Base-by-base conservation (phyloP, 2,888 invertebrate genomes). In the Lithophane ornitopus region DNA sequence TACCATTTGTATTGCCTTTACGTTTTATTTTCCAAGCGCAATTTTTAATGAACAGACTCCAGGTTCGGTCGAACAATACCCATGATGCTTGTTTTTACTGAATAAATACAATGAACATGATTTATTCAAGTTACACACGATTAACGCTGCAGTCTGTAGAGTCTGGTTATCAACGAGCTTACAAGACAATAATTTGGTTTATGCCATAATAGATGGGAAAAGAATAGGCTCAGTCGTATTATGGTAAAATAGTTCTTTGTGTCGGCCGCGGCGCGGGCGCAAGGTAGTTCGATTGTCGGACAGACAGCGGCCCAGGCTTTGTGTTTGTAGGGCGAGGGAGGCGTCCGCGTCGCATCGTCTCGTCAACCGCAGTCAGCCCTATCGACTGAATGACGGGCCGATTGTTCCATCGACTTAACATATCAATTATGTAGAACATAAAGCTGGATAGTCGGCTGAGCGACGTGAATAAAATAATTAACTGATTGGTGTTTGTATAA, bases 391-490 rank as follows among this genome's bases (percentile, higher is more conserved):
- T 89, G 95, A 93, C 95, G 93, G 92, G 79, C 84, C 93, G 94
- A 96, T 96, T 96, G 96, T 96, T 96, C 94, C 92, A 91, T 90
- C 91, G 94, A 94, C 96, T 95, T 96, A 95, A 95, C 95, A 94
- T 95, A 96, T 96, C 96, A 95, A 96, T 96, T 95, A 96, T 95
- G 95, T 95, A 93, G 93, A 94, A 96, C 94, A 95, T 94, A 95
- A 94, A 94, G 93, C 89, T 88, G 92, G 95, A 96, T 96, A 95
- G 94, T 92, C 92, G 89, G 85, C 93, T 94, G 96, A 96, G 93
- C 94, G 96, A 96, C 96, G 93, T 95, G 95, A 95, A 96, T 95
- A 94, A 95, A 96, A 96, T 96, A 96, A 96, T 96, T 96, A 96
- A 95, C 96, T 93, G 96, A 95, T 95, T 94, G 94, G 95, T 96